Percentiles rank a stretch among this genome's conserved stretches.
These are phyloP conservation scores for Meteorus colon DNA, from an alignment of 2,888 invertebrate species.

Conservation along the genomic window DNA sequence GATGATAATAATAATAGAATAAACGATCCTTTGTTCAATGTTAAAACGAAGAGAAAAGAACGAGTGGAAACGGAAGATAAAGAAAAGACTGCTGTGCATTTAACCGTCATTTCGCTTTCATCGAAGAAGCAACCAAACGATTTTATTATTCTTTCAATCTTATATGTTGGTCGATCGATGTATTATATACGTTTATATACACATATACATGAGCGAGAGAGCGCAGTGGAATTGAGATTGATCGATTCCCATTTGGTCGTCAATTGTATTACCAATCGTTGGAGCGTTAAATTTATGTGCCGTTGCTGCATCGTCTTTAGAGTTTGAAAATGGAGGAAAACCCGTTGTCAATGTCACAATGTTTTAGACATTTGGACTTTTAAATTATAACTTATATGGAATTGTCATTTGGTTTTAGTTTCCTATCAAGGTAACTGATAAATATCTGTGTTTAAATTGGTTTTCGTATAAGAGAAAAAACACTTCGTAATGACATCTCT, in stretches of 20 bases:
- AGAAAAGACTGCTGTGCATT: conserved; percentile 7
- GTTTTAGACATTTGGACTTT: conserved; percentile 6
- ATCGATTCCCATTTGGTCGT: conserved; percentile 47
- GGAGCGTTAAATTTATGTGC: conserved; percentile 53
- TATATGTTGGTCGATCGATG: not conserved
- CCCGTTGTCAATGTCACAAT: conserved; percentile 16
- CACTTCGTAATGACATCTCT: conserved; percentile 18
- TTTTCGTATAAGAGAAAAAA: not conserved
- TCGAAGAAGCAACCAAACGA: not conserved
- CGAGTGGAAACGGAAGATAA: conserved; percentile 11
- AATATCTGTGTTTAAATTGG: not conserved
- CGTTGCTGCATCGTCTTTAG: conserved; percentile 32
- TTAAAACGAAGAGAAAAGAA: conserved; percentile 3
- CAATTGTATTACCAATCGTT: conserved; percentile 53
- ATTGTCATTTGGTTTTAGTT: conserved; percentile 5
- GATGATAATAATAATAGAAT: not conserved
- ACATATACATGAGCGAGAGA: conserved; percentile 3
- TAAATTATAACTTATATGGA: not conserved
- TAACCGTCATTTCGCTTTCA: conserved; percentile 12
- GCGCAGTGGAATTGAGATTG: conserved; percentile 53
- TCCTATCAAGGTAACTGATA: not conserved
- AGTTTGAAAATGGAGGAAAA: conserved; percentile 17
- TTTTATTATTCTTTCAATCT: conserved; percentile 31
- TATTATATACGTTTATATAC: not conserved
- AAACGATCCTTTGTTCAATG: not conserved